These are phyloP conservation scores for Chrysogorgia sp. DNA, from an alignment of 92 coral and sea anemone genomes.

Conservation along the genomic window DNA sequence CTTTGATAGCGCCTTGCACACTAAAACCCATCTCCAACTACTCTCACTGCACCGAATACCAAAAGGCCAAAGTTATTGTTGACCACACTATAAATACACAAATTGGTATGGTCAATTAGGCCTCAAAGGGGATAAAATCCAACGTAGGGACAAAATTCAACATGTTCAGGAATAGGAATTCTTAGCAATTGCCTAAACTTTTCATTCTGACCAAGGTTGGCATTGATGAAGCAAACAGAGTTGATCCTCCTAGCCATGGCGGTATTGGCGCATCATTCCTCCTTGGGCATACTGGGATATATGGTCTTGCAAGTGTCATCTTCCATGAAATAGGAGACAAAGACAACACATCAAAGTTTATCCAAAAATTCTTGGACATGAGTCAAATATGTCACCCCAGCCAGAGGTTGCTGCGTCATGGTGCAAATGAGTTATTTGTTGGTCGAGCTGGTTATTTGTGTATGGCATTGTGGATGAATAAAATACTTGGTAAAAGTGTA, in stretches of 20 bases:
- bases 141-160: no score
- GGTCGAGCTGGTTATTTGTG: constrained; percentile 94
- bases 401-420: constrained; percentile 64
- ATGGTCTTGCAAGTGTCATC: constrained; percentile 79
- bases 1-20: no score
- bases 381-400: constrained; percentile 70
- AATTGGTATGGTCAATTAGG: no score
- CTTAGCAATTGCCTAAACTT: no score
- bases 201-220: constrained; percentile 54
- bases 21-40: no score
- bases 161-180: no score
- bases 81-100: no score
- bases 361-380: constrained; percentile 73
- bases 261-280: constrained; percentile 91
- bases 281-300: constrained; percentile 86
- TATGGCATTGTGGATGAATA: constrained; percentile 73
- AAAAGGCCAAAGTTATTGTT: no score
- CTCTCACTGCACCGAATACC: no score
- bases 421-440: constrained; percentile 87
- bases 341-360: constrained; percentile 65
- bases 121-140: no score
- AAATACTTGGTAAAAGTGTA: constrained; percentile 65
- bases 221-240: constrained; percentile 58
- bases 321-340: constrained; percentile 75
- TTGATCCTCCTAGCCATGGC: constrained; percentile 54